Percentiles rank a stretch among this genome's conserved stretches.
phyloP scores from a whole-genome alignment of 1,140 invertebrate genomes.

The Halesus radiatus region DNA sequence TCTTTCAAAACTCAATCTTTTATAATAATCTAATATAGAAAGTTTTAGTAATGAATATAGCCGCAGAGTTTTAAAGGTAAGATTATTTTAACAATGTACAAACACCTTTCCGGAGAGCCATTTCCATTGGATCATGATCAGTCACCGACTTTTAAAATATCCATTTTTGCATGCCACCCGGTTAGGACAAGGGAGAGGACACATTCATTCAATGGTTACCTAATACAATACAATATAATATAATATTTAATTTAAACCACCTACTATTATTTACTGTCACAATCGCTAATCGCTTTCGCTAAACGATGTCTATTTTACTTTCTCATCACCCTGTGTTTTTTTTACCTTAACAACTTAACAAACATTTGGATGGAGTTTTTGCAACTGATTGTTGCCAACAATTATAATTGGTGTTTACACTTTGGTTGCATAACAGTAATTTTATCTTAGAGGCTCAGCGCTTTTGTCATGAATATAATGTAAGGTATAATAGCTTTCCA shows the following conservation, averaged over 20 bases:
- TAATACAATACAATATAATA: slow-evolving; percentile 23
- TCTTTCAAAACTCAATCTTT: too few species aligned
- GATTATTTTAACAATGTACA: too few species aligned
- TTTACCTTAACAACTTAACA: slow-evolving; percentile 38
- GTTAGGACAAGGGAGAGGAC: slow-evolving; percentile 6
- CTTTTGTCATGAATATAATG: too few species aligned
- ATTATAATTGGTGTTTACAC: neutral
- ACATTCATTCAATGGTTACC: slow-evolving; percentile 20
- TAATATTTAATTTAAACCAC: neutral
- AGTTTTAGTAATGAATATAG: too few species aligned
- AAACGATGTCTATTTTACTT: slow-evolving; percentile 46
- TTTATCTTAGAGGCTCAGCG: too few species aligned
- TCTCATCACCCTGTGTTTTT: slow-evolving; percentile 47
- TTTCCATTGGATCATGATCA: too few species aligned
- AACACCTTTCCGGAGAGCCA: too few species aligned
- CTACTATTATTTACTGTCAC: slow-evolving; percentile 42
- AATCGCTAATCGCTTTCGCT: slow-evolving; percentile 51
- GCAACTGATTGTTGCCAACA: neutral
- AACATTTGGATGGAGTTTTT: slow-evolving; percentile 15
- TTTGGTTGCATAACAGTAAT: too few species aligned
- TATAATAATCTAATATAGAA: too few species aligned
- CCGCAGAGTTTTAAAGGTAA: too few species aligned
- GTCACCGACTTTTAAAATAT: neutral
- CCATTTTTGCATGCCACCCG: slow-evolving; percentile 31
- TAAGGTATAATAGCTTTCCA: too few species aligned